Conservation (phyloP, 2,113 vertebrate genomes). For the Lamprologus sp. region DNA sequence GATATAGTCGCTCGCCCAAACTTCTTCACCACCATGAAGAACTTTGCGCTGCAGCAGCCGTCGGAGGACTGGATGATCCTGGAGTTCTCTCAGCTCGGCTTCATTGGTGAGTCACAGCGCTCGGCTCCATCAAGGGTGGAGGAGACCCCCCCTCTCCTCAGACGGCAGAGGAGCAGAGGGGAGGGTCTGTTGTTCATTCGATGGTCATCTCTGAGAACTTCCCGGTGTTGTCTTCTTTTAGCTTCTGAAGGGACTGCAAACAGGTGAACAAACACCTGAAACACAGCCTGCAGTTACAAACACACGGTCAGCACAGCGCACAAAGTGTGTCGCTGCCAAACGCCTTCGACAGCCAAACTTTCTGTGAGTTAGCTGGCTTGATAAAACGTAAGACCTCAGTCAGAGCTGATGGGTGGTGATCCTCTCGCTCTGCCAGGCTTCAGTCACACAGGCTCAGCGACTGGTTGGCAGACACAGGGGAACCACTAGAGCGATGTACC, state of each 20-base stretch:
- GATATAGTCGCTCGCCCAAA: slow-evolving; percentile 97
- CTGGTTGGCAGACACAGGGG: neutral
- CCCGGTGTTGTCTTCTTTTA: neutral
- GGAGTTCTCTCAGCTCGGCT: slow-evolving; percentile 97
- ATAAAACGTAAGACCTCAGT: neutral
- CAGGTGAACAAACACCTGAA: neutral
- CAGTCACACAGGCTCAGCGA: neutral
- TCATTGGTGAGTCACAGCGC: slow-evolving; percentile 78
- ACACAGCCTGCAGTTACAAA: neutral
- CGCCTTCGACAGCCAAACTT: neutral
- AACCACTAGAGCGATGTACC: neutral
- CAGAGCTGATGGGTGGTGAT: neutral
- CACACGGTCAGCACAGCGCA: neutral
- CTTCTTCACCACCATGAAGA: slow-evolving; percentile 99
- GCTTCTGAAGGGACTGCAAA: neutral
- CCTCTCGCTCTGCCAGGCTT: neutral
- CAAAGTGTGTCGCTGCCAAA: neutral
- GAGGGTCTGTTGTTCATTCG: neutral
- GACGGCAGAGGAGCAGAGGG: neutral
- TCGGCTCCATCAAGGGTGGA: neutral
- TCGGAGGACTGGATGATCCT: slow-evolving; percentile 99
- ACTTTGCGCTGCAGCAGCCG: slow-evolving; percentile 96
- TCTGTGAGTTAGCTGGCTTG: neutral
- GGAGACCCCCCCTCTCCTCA: neutral
- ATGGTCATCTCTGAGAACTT: neutral